phyloP scores from a whole-genome alignment of 1,140 invertebrate genomes.

The Yoshiicerus persimilis region DNA sequence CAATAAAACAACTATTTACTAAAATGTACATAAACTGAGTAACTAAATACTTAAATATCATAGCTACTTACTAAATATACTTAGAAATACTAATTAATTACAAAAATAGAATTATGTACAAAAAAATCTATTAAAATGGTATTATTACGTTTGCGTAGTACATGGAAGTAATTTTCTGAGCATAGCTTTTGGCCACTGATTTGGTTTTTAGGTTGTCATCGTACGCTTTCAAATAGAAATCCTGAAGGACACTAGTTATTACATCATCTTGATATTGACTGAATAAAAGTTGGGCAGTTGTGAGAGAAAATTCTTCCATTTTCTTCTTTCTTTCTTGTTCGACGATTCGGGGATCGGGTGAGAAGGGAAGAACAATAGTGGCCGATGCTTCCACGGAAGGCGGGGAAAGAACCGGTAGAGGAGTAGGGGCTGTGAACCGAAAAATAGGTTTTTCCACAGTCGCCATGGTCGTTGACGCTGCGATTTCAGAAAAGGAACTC shows the following conservation, averaged over 20 bases:
- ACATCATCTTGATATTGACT: neutral
- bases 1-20: neutral
- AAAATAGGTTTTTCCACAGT: neutral
- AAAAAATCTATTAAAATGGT: neutral
- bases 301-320: neutral
- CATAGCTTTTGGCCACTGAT: neutral
- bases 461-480: neutral
- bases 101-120: neutral
- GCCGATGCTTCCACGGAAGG: neutral
- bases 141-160: neutral
- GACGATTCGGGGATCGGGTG: neutral
- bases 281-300: neutral
- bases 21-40: too few species aligned
- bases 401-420: too few species aligned
- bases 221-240: neutral
- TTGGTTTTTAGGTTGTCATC: neutral
- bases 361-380: neutral
- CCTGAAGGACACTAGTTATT: neutral
- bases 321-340: neutral
- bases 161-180: neutral
- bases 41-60: too few species aligned
- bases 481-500: neutral
- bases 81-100: too few species aligned
- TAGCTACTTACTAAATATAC: too few species aligned
- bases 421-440: neutral